These are phyloP conservation scores for Molothrus aeneus DNA, from an alignment of 2,797 vertebrate species.

Conservation along the genomic window DNA sequence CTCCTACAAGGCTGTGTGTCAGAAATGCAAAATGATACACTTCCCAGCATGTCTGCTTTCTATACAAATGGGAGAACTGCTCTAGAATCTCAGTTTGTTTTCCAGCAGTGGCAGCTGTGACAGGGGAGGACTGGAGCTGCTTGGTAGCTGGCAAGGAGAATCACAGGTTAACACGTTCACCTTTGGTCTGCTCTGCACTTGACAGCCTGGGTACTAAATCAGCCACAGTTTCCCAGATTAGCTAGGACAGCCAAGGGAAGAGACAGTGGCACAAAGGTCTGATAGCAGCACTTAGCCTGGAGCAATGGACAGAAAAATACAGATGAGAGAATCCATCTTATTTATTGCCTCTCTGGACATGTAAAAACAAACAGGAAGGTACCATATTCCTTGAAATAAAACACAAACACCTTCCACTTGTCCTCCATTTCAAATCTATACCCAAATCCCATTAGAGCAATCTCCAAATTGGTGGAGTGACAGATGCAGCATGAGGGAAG, in stretches of 20 bases:
- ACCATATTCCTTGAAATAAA: neutral
- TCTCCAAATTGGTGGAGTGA: neutral
- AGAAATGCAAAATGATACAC: neutral
- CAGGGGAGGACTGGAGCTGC: fast-evolving
- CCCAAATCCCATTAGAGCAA: neutral
- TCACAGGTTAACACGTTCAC: neutral
- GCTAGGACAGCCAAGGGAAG: neutral
- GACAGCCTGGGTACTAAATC: neutral
- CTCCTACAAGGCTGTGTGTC: neutral
- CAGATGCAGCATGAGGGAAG: neutral
- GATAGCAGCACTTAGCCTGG: neutral
- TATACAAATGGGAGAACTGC: neutral
- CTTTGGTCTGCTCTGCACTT: neutral
- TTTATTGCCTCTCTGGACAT: neutral
- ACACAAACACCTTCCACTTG: neutral
- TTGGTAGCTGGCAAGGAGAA: neutral
- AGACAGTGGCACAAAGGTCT: neutral
- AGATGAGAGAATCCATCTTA: neutral
- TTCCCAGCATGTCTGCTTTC: neutral
- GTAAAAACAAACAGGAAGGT: neutral
- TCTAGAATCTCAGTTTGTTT: neutral
- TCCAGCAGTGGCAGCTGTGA: neutral
- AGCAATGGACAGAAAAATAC: neutral
- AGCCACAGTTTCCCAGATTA: neutral
- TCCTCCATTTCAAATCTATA: constrained; percentile 46